Evolutionary conservation across 2,888 invertebrate genomes (phyloP), one percentile per base, ranked within the genome.

Genomic region (Agrochola lychnidis): DNA sequence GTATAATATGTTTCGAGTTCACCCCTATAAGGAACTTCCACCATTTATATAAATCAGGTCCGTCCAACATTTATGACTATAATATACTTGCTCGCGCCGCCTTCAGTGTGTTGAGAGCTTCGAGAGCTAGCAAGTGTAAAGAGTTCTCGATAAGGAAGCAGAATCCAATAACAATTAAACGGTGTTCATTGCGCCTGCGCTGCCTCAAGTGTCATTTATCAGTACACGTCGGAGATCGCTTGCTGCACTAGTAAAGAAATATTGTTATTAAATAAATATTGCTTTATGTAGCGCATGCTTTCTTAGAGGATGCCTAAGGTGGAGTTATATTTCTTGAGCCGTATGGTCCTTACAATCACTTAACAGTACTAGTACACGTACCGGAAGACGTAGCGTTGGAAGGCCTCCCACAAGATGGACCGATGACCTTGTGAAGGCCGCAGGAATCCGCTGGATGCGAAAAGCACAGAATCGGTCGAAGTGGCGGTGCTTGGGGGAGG

Each of bases 131-230:
- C 40, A 73, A 82, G 73, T 78, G 86, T 85, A 83, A 83, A 86
- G 82, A 75, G 69, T 67, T 69, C 81, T 78, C 61, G 71, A 86
- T 85, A 86, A 86, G 87, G 87, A 85, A 86, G 76, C 67, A 82
- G 67, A 78, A 67, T 69, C 83, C 73, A 82, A 86, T 87, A 79
- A 82, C 83, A 87, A 86, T 86, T 87, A 86, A 84, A 77, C 57
- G 30, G 76, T 76, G 82, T 78, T 78, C 82, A 78, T 82, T 77
- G 73, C 87, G 66, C 48, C 12, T 2, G 76, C 75, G 75, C 77
- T 61, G 62, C 14, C 36, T 69, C 62, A 70, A 64, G 69, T 76
- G 72, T 78, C 79, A 70, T 87, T 78, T 79, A 87, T 85, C 69
- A 76, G 67, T 78, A 57, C 42, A 59, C 40, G 76, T 66, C 68